Percentiles rank a stretch among this genome's conserved stretches.
Conservation (phyloP, 2,797 vertebrate species). For the Synanceia verrucosa region DNA sequence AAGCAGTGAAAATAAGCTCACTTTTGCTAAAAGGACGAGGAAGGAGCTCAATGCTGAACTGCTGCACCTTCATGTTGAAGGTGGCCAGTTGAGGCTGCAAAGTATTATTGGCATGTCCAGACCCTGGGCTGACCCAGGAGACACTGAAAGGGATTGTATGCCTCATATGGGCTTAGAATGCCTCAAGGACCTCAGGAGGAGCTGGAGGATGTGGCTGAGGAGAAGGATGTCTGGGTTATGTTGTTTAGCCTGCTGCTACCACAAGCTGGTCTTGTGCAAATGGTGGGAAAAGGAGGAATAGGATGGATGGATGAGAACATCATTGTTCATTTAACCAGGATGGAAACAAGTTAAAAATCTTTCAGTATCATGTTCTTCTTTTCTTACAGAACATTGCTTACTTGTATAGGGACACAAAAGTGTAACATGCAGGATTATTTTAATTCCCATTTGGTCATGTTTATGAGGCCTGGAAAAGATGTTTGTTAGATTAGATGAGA, state of each 20-base stretch:
- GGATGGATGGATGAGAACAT: conserved; percentile 1
- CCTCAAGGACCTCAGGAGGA: conserved; percentile 17
- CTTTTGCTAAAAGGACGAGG: background rate
- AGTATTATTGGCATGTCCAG: conserved; percentile 34
- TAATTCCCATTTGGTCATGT: background rate
- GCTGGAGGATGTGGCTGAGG: conserved; percentile 23
- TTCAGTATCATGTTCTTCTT: background rate
- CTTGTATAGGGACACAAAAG: background rate
- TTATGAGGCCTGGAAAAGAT: conserved; percentile 14
- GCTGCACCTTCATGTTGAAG: conserved; percentile 8
- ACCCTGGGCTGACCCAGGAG: conserved; percentile 24
- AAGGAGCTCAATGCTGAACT: background rate
- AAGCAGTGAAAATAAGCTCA: background rate
- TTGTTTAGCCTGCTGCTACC: conserved; percentile 17
- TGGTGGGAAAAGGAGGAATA: background rate
- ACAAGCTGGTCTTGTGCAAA: background rate
- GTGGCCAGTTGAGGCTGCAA: conserved; percentile 24
- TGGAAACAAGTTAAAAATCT: background rate
- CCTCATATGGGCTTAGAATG: conserved; percentile 43
- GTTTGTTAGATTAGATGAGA: too few relatives aligned
- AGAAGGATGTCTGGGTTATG: conserved; percentile 25
- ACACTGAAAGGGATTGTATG: conserved; percentile 25
- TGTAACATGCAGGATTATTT: background rate
- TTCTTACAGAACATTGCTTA: background rate
- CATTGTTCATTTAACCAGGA: background rate